Base-by-base conservation (phyloP, 2,113 vertebrate genomes). In the Calypte anna region DNA sequence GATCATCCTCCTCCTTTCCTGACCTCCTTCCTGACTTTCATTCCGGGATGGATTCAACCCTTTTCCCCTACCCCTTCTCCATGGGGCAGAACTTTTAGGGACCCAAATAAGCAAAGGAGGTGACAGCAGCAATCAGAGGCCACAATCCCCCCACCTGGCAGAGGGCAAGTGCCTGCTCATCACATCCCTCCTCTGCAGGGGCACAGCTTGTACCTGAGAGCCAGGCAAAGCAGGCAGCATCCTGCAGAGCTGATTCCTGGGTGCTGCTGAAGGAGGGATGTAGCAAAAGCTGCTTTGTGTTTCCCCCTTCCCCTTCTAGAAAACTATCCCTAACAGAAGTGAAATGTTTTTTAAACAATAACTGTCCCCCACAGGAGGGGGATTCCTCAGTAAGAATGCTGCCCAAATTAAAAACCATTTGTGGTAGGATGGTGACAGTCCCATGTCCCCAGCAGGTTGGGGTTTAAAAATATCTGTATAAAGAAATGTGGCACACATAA, bases 211-310 rank as follows among this genome's bases (percentile, higher is more conserved):
- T 48, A 5, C 14, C 17, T 21, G 3, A 43, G n/a, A 68, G 44
- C n/a, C 33, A 28, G 16, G 12, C 50, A 83, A 66, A 53, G 1
- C 0, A 22, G 55, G 61, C 7, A 11, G 23, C 23, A 1, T 70
- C 82, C 57, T 57, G 83, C 36, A 78, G 57, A 6, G 66, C 21
- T 25, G 51, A 58, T 58, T 91, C 48, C 72, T 82, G 10, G 1
- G 46, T 48, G 67, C 48, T 83, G 36, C 57, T 30, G 36, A 70
- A 61, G 43, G 24, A 64, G 28, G 16, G 9, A 57, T 36, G 22
- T 27, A 7, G n/a, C 36, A 62, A 75, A 89, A 66, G 8, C 28
- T 1, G 1, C 5, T 58, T 30, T 36, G 27, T 19, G 14, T 67
- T 62, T 86, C 13, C 15, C 16, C 25, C 55, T 70, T 69, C 64